phyloP scores from a whole-genome alignment of 2,113 vertebrate genomes.

The Nothoprocta perdicaria region DNA sequence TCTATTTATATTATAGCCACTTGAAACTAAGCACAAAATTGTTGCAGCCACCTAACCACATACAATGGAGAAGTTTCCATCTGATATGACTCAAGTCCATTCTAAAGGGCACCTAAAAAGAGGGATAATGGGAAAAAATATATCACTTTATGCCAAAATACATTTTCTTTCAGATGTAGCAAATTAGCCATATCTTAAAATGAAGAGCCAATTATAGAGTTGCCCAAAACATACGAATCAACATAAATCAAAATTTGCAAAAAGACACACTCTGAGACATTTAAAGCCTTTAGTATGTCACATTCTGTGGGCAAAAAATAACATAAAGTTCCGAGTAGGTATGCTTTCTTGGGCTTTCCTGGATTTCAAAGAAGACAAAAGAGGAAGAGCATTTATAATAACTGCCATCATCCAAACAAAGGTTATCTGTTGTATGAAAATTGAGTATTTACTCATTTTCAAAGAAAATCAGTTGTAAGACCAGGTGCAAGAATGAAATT shows the following conservation, averaged over 20 bases:
- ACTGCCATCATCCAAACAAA: neutral
- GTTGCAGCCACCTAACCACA: slow-evolving; percentile 49
- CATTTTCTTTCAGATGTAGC: neutral
- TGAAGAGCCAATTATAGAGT: neutral
- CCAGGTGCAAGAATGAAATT: neutral
- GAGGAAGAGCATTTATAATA: neutral
- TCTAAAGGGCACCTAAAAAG: slow-evolving; percentile 45
- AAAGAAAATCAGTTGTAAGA: neutral
- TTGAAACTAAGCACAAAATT: slow-evolving; percentile 60
- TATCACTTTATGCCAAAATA: neutral
- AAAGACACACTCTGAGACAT: neutral
- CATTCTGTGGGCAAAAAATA: neutral
- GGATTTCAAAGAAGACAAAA: neutral
- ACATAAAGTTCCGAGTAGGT: neutral
- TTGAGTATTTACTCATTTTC: neutral
- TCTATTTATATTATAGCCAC: slow-evolving; percentile 60
- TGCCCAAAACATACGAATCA: neutral
- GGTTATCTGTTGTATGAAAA: neutral
- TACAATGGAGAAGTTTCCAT: slow-evolving; percentile 66
- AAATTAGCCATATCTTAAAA: neutral
- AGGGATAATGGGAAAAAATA: neutral
- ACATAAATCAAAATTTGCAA: neutral
- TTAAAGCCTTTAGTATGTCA: neutral
- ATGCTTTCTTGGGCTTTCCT: neutral
- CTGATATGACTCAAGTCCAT: slow-evolving; percentile 25